Evolutionary conservation across 2,797 vertebrate species (phyloP).

Genomic region (Phoebastria nigripes): DNA sequence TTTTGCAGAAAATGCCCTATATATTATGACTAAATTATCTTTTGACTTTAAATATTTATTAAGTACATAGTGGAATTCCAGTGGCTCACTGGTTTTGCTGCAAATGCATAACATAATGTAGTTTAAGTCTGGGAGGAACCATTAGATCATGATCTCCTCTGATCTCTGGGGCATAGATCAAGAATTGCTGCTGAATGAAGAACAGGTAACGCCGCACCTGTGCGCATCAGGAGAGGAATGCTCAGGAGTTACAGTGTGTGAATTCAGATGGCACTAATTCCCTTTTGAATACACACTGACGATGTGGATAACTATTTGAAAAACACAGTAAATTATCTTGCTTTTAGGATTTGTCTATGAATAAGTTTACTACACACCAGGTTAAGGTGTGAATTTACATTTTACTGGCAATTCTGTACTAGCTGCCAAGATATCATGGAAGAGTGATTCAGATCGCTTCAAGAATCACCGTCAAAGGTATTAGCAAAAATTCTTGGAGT

Average conservation of each 20-base stretch:
- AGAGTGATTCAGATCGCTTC: too few species aligned
- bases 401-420: background rate
- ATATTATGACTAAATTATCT: background rate
- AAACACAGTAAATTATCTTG: background rate
- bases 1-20: background rate
- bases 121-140: background rate
- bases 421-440: background rate
- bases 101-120: background rate
- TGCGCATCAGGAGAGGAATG: background rate
- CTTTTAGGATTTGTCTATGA: background rate
- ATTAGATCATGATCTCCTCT: background rate
- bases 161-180: background rate
- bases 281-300: background rate
- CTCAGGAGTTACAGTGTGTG: background rate
- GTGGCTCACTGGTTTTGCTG: background rate
- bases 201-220: fast-evolving
- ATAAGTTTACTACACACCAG: background rate
- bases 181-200: background rate
- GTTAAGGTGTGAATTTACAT: background rate
- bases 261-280: background rate
- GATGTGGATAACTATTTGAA: background rate
- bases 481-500: too few species aligned
- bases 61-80: background rate
- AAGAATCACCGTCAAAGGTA: too few species aligned
- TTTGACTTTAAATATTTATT: slow-evolving; percentile 4